phyloP scores from a whole-genome alignment of 1,140 invertebrate genomes.

The Bombus waltoni region DNA sequence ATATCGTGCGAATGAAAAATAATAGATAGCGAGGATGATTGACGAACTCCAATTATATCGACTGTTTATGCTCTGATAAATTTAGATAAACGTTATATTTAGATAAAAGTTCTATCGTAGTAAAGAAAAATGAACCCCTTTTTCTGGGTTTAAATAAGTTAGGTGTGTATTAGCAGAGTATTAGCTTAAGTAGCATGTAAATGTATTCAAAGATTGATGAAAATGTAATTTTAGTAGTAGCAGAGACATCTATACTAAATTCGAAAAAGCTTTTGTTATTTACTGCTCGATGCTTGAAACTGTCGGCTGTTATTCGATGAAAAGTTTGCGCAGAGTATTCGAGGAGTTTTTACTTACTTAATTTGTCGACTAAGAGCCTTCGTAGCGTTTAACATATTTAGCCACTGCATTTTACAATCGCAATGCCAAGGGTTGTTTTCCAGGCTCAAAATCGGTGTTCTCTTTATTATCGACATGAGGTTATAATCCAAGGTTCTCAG shows the following conservation, averaged over 20 bases:
- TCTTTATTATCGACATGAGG: conserved; percentile 74
- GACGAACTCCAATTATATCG: background rate
- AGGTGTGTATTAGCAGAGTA: too few species aligned
- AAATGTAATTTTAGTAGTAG: conserved; percentile 21
- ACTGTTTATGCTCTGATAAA: background rate
- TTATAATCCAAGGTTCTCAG: conserved; percentile 69
- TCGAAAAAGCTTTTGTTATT: background rate
- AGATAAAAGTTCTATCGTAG: too few species aligned
- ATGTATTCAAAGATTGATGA: background rate
- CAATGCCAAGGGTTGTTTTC: conserved; percentile 81
- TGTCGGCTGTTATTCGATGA: background rate
- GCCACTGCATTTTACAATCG: conserved; percentile 80
- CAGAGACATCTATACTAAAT: background rate
- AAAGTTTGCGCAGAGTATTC: fast-evolving
- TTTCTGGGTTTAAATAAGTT: background rate
- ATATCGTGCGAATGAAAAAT: background rate
- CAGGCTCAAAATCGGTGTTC: conserved; percentile 73
- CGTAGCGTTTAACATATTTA: conserved; percentile 69
- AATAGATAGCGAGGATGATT: background rate
- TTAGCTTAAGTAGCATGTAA: background rate
- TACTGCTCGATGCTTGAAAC: too few species aligned
- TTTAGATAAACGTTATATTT: background rate
- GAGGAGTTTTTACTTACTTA: conserved; percentile 68
- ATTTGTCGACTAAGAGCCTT: conserved; percentile 72
- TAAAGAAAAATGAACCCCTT: background rate